These are phyloP conservation scores for Channa argus DNA, from an alignment of 2,113 vertebrate genomes.

Conservation along the genomic window DNA sequence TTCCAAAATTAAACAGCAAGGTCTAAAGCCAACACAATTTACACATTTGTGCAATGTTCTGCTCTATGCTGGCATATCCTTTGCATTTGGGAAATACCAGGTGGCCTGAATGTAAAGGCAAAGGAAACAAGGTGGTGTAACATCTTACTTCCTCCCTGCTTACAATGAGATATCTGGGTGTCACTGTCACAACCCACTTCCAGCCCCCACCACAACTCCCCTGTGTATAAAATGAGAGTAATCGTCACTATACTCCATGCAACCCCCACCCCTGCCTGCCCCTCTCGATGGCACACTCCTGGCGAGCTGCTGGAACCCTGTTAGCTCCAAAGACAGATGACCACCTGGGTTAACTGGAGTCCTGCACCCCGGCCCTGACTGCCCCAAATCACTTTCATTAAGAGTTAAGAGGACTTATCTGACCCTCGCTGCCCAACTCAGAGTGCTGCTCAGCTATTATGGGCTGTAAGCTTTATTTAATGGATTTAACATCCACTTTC, in stretches of 20 bases:
- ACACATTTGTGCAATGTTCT: slow-evolving; percentile 29
- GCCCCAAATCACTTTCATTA: slow-evolving; percentile 85
- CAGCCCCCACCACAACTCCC: slow-evolving; percentile 54
- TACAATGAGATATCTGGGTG: slow-evolving; percentile 68
- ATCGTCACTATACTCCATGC: slow-evolving; percentile 60
- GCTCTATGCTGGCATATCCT: slow-evolving; percentile 35
- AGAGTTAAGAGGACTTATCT: slow-evolving; percentile 83
- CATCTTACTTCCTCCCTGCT: slow-evolving; percentile 73
- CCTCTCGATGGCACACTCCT: slow-evolving; percentile 48
- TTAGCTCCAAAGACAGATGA: slow-evolving; percentile 75
- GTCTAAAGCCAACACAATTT: neutral
- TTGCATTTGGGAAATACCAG: slow-evolving; percentile 58
- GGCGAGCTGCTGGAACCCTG: slow-evolving; percentile 53
- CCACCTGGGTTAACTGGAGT: slow-evolving; percentile 80
- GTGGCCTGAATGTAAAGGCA: slow-evolving; percentile 59
- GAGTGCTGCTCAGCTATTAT: slow-evolving; percentile 92
- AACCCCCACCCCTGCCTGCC: neutral
- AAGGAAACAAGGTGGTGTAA: slow-evolving; percentile 54
- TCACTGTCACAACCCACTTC: slow-evolving; percentile 59
- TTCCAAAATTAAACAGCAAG: slow-evolving; percentile 11
- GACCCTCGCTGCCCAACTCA: slow-evolving; percentile 80
- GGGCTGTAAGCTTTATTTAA: slow-evolving; percentile 99
- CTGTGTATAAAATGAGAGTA: slow-evolving; percentile 76
- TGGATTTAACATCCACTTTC: slow-evolving; percentile 99
- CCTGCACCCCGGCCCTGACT: slow-evolving; percentile 64